Percentiles rank a stretch among this genome's conserved stretches.
Evolutionary conservation across 2,888 invertebrate species (phyloP).

Genomic region (Leptopilina drosophilae): DNA sequence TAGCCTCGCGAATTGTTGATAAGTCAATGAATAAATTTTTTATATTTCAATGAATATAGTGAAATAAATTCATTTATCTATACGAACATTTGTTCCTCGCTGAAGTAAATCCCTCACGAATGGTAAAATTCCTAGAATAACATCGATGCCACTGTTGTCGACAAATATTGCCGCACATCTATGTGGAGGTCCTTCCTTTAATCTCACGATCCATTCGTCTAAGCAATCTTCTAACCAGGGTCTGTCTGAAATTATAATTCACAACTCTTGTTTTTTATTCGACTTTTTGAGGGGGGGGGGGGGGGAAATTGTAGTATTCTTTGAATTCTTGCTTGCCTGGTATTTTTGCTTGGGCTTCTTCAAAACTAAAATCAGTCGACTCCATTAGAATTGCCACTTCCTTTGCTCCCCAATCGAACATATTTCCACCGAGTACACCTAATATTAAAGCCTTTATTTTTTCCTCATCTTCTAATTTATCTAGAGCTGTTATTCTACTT

Average conservation of each 20-base stretch:
- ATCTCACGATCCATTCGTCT: constrained; percentile 88
- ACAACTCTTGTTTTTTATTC: constrained; percentile 25
- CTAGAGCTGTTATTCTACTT: constrained; percentile 83
- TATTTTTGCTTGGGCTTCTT: constrained; percentile 89
- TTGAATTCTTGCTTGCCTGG: constrained; percentile 78
- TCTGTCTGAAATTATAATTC: constrained; percentile 78
- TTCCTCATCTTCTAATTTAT: constrained; percentile 80
- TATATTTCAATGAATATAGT: no score
- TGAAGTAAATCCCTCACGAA: constrained; percentile 90
- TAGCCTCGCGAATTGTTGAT: no score
- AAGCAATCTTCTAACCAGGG: constrained; percentile 95
- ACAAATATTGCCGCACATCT: constrained; percentile 95
- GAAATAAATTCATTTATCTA: not conserved
- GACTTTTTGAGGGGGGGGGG: no score
- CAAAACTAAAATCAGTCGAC: constrained; percentile 86
- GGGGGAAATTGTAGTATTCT: no score
- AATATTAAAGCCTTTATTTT: constrained; percentile 78
- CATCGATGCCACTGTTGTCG: constrained; percentile 97
- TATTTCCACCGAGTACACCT: constrained; percentile 88
- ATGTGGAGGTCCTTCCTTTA: constrained; percentile 84
- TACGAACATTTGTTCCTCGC: constrained; percentile 87
- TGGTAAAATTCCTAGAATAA: constrained; percentile 94
- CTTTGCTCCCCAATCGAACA: constrained; percentile 98
- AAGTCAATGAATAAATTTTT: no score
- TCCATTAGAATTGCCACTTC: constrained; percentile 92